A percentile compares a stretch with the other conserved stretches of the same genome.
Conservation (phyloP, 1,140 invertebrate genomes). For the Helicoverpa armigera region DNA sequence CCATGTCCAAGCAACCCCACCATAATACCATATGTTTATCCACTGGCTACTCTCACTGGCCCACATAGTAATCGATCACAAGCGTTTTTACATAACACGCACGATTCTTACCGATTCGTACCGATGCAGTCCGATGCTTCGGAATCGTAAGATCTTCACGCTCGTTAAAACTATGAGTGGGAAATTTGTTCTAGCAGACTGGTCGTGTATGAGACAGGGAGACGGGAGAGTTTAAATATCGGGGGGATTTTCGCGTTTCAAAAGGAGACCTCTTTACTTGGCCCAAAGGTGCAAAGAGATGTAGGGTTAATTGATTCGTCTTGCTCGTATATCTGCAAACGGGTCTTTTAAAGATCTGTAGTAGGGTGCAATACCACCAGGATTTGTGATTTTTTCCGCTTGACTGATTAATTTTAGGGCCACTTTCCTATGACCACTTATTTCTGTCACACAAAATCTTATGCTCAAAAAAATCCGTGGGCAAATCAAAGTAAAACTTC, state of each 20-base stretch:
- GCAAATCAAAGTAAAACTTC: not conserved
- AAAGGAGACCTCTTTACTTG: not conserved
- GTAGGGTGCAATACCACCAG: too few species aligned
- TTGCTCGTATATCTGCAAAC: too few species aligned
- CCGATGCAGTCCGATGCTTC: slow-evolving; percentile 30
- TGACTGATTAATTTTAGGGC: too few species aligned
- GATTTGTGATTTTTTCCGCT: too few species aligned
- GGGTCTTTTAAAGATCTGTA: too few species aligned
- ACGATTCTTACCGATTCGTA: slow-evolving; percentile 15
- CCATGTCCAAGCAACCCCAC: too few species aligned
- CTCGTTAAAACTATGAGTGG: slow-evolving; percentile 51
- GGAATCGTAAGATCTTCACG: slow-evolving; percentile 59
- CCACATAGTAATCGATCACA: slow-evolving; percentile 29
- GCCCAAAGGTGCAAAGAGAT: not conserved
- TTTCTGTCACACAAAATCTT: not conserved
- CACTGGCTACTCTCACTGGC: slow-evolving; percentile 7
- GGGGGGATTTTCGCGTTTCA: not conserved
- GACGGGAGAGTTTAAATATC: not conserved
- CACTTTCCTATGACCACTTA: not conserved
- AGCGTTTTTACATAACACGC: slow-evolving; percentile 45
- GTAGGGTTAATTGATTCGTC: too few species aligned
- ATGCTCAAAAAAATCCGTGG: not conserved
- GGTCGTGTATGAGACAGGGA: not conserved
- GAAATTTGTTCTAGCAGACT: slow-evolving; percentile 46
- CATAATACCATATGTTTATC: not conserved